A percentile compares a stretch with the other conserved stretches of the same genome.
Conservation (phyloP, 2,888 invertebrate species). For the Zeuzera pyrina region DNA sequence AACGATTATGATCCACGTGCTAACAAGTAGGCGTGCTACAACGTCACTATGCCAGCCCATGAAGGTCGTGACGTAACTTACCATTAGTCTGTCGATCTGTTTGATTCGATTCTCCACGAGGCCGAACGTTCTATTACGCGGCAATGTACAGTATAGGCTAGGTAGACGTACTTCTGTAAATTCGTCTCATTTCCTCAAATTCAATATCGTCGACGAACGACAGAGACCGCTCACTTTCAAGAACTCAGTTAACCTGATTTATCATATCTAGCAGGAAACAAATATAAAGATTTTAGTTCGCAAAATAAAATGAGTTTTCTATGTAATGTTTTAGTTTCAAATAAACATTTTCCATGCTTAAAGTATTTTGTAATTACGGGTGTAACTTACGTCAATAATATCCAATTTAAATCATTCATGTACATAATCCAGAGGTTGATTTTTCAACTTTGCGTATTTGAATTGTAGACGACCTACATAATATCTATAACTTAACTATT, state of each 20-base stretch:
- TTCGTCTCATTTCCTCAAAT: conserved; percentile 37
- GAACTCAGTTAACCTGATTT: conserved; percentile 8
- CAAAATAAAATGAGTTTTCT: too few species aligned
- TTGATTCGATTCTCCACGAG: conserved; percentile 50
- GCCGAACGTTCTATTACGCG: conserved; percentile 39
- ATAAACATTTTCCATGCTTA: too few species aligned
- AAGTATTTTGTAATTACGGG: too few species aligned
- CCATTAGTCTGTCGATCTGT: conserved; percentile 53
- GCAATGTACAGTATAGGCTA: too few species aligned
- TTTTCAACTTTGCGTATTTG: too few species aligned
- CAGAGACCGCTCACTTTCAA: conserved; percentile 16
- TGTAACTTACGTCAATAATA: too few species aligned
- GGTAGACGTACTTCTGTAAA: conserved; percentile 35
- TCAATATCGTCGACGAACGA: conserved; percentile 27
- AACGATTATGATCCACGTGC: conserved; percentile 50
- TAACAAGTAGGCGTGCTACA: conserved; percentile 50
- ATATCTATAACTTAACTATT: too few species aligned
- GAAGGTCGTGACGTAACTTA: conserved; percentile 57
- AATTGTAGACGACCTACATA: too few species aligned
- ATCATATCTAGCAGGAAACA: conserved; percentile 27
- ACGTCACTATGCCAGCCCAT: conserved; percentile 52
- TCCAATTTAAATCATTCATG: too few species aligned
- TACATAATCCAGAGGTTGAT: too few species aligned
- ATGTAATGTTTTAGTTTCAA: too few species aligned
- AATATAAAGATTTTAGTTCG: conserved; percentile 17